Percentiles rank a stretch among this genome's conserved stretches.
These are phyloP conservation scores for Syngnathoides biaculeatus DNA, from an alignment of 2,113 vertebrate species.

Conservation along the genomic window DNA sequence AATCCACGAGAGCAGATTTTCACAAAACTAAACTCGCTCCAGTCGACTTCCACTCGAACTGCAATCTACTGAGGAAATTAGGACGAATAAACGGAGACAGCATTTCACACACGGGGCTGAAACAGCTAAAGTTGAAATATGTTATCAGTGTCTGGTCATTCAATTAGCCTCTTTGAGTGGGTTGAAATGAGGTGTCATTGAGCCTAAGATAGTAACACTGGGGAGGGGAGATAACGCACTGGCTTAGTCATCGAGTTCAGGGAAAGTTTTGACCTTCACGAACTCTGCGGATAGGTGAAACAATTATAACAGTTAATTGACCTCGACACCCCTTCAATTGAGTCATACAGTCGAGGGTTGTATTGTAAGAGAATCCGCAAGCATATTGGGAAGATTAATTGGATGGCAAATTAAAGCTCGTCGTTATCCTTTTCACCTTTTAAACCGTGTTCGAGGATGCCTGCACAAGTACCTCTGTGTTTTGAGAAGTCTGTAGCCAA, in stretches of 20 bases:
- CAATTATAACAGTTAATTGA: conserved; percentile 12
- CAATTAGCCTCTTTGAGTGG: conserved; percentile 50
- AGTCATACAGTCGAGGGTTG: not conserved
- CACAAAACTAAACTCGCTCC: conserved; percentile 21
- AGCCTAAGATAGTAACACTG: conserved; percentile 28
- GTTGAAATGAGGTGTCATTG: conserved; percentile 47
- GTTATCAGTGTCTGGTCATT: conserved; percentile 49
- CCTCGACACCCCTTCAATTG: not conserved
- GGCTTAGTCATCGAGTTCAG: conserved; percentile 29
- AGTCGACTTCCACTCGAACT: conserved; percentile 39
- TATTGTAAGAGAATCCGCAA: not conserved
- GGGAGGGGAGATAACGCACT: conserved; percentile 20
- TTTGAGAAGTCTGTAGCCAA: conserved; percentile 14
- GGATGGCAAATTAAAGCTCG: not conserved
- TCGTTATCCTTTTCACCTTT: conserved; percentile 8
- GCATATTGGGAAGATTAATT: conserved; percentile 11
- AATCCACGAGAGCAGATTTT: conserved; percentile 25
- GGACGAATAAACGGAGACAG: conserved; percentile 45
- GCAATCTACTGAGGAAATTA: conserved; percentile 55
- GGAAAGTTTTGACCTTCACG: conserved; percentile 29
- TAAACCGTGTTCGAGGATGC: not conserved
- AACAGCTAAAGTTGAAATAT: conserved; percentile 49
- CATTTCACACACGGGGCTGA: conserved; percentile 51
- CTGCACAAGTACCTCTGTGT: conserved; percentile 13
- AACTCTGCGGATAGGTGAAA: conserved; percentile 14